Evolutionary conservation across 2,797 vertebrate species (phyloP), one percentile per base, ranked within the genome.

Genomic region (Clarias laeviceps): DNA sequence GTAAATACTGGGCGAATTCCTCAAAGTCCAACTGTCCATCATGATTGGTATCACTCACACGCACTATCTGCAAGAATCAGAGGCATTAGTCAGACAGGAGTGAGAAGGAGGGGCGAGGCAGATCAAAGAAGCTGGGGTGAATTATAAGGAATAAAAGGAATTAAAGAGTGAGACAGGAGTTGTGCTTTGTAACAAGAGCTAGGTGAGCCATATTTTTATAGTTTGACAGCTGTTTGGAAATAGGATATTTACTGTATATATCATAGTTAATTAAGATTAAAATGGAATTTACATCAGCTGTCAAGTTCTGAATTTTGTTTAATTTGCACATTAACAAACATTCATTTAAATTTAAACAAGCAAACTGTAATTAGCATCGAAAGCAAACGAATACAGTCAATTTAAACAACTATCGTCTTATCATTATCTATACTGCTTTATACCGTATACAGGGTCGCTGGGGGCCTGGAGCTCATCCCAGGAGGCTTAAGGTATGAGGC

Each of bases 1-100:
- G 92, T 85, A 97, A 91, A 91, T 97, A 97, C 82, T 90, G 93
- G 1, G 91, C 93, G 86, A 97, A 97, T 91, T 97, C 96, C 83
- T 96, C 92, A 87, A 97, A 94, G 90, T 96, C 94, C 83, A 97
- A 92, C 85, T 96, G 88, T 0, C 95, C 96, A 27, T 96, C 95
- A 0, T 91, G 91, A 87, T 96, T 95, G 62, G 89, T 90, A 87
- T 95, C 95, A 0, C 93, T 94, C 66, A 93, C 92, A 0, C 93
- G 93, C 70, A 96, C 93, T 18, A 96, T 94, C 92, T 95, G 93
- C 91, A 93, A 88, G 32, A 45, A 62, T 8, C 62, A 61, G 14
- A 22, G 57, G 3, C 56, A 59, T 59, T 5, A 14, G 56, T 34
- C 18, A 59, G 18, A 8, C 0, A 76, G 8, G 18, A 62, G 5